phyloP scores from a whole-genome alignment of 1,140 invertebrate genomes.

The Homalodisca vitripennis region DNA sequence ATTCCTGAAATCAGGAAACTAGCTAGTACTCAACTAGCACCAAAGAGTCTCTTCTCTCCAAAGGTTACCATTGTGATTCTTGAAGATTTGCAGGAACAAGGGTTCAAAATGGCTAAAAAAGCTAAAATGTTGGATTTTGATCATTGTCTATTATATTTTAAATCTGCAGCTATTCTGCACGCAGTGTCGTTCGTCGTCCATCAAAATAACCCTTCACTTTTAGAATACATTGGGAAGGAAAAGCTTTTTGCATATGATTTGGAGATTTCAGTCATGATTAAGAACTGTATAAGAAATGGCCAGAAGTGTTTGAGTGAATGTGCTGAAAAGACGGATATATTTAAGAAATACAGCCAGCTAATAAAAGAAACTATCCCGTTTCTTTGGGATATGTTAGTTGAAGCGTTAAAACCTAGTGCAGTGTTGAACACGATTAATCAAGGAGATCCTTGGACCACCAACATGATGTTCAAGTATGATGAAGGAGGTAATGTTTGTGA shows the following conservation, averaged over 20 bases:
- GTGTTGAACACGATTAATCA: conserved; percentile 60
- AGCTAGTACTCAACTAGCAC: no score
- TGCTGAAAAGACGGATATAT: not conserved
- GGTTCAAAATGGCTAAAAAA: no score
- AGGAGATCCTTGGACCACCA: conserved; percentile 62
- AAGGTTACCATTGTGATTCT: no score
- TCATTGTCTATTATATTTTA: no score
- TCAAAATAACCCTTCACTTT: no score
- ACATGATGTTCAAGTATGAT: conserved; percentile 60
- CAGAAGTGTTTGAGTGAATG: not conserved
- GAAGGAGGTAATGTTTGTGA: conserved; percentile 48
- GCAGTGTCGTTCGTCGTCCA: no score
- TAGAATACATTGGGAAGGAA: not conserved
- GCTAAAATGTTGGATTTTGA: no score
- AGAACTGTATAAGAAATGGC: not conserved
- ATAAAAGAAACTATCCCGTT: not conserved
- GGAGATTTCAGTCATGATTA: not conserved
- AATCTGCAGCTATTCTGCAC: no score
- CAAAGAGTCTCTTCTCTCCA: no score
- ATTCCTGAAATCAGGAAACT: no score
- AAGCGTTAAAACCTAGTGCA: not conserved
- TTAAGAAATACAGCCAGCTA: not conserved
- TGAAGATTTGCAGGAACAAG: no score
- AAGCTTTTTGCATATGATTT: not conserved
- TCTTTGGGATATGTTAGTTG: not conserved